Conservation (phyloP, 2,888 invertebrate genomes). For the Unio delphinus region DNA sequence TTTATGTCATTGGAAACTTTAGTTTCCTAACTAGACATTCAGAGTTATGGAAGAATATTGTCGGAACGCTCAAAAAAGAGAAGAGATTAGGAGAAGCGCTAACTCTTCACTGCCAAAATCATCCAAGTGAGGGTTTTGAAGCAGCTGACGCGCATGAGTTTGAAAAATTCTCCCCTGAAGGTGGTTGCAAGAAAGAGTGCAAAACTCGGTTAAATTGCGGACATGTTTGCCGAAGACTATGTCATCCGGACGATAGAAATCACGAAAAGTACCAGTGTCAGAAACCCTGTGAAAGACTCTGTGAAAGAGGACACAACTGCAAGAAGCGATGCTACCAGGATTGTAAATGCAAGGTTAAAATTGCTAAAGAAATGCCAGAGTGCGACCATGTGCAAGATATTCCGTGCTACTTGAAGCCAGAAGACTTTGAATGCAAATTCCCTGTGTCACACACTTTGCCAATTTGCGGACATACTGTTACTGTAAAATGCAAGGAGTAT, state of each 20-base stretch:
- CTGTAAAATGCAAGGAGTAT: too few species aligned
- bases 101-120: constrained; percentile 53
- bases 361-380: too few species aligned
- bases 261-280: constrained; percentile 72
- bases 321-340: constrained; percentile 74
- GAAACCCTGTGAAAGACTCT: constrained; percentile 34
- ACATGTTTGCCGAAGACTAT: constrained; percentile 48
- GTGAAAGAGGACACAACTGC: constrained; percentile 36
- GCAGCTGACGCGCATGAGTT: constrained; percentile 31
- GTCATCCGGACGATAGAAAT: constrained; percentile 54
- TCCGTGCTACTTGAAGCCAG: constrained; percentile 45
- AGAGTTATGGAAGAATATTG: too few species aligned
- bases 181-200: constrained; percentile 47
- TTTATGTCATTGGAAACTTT: too few species aligned
- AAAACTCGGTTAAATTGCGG: constrained; percentile 50
- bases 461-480: too few species aligned
- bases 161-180: constrained; percentile 35
- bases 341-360: too few species aligned
- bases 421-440: constrained; percentile 49
- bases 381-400: too few species aligned
- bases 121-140: constrained; percentile 28
- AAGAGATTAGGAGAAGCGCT: constrained; percentile 31
- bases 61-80: too few species aligned
- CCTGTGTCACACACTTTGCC: too few species aligned
- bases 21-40: too few species aligned